Evolutionary conservation across 2,888 invertebrate genomes (phyloP), one percentile per base, ranked within the genome.

Genomic region (Ormyrus thymus): DNA sequence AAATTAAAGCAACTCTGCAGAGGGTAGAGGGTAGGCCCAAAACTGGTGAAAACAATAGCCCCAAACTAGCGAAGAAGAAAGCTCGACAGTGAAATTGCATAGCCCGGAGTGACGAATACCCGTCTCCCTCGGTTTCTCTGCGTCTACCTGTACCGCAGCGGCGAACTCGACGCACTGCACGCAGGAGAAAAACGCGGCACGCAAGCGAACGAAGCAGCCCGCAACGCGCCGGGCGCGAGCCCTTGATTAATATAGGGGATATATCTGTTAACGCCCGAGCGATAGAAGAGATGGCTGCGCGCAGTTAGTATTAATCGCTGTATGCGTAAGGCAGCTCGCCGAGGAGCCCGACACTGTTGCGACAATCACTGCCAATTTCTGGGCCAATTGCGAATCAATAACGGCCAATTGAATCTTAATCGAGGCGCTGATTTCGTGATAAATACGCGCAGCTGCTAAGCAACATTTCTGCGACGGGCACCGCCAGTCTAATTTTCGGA

Each of bases 231-330:
- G 6, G 46, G 56, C 61, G 73, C 62, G 10, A 86, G 86, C n/a
- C 29, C 86, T 88, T 88, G 89, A 89, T 89, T 89, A 89, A 89
- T 89, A 87, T 87, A 86, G 88, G 51, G 68, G 71, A 65, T 88
- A 89, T 89, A 89, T 88, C 89, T 88, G 88, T 89, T 89, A 88
- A 87, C 86, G 86, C 84, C 46, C 83, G 85, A 84, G 84, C 82
- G 85, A 84, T 86, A 86, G 86, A 83, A 86, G 87, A 85, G 85
- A 86, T 84, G 83, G 83, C 84, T 83, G 11, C 73, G 55, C 83
- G 87, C 87, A 88, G 88, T 88, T 88, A 87, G 87, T 88, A 89
- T 89, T 89, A 89, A 89, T 89, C 89, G 89, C 87, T 84, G 7
- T 43, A 13, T 56, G 58, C 69, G 59, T 62, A 68, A 78, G 43